Evolutionary conservation across 1,140 invertebrate genomes (phyloP), one percentile per base, ranked within the genome.

Genomic region (Tachypleus tridentatus): DNA sequence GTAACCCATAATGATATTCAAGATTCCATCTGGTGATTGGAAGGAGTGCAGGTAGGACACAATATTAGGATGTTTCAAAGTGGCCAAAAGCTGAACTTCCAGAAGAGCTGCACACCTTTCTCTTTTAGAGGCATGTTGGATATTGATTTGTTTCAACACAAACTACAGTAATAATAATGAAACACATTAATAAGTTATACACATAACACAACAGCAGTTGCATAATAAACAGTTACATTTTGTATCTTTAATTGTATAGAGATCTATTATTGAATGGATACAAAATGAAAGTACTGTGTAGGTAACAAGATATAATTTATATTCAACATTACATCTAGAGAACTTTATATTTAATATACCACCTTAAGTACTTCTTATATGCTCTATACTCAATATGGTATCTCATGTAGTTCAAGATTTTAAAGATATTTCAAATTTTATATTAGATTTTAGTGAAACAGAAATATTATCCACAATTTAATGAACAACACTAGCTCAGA

Each of bases 1-100:
- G 63, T 75, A 82, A 66, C 78, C 76, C 81, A 82, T 82, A 7
- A 80, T 78, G 65, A 82, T 81, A 67, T 77, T 79, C 5, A 82
- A 69, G 66, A 72, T 77, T 4, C 77, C 77, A 53, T 78, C 74
- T 51, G 70, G 67, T 7, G 73, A 69, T 52, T 78, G 74, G 74
- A 82, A 82, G 4, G 78, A 80, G 62, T 82, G 79, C 66, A 80
- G 77, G 65, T 82, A 82, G 3, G 77, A 72, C 47, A 82, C 80
- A 67, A 82, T 82, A 69, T 82, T 82, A 52, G 79, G 79, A 67
- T 82, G 81, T 64, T 79, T 78, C 51, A 82, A 70, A 61, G 77
- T 76, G 5, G 76, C 77, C n/a, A 82, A 70, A 8, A 82, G 70
- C 64, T 78, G 75, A 3, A 77, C 80, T 73, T 82, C 81, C 10